Conservation (phyloP, 2,797 vertebrate species). For the Eidolon dupreanum region DNA sequence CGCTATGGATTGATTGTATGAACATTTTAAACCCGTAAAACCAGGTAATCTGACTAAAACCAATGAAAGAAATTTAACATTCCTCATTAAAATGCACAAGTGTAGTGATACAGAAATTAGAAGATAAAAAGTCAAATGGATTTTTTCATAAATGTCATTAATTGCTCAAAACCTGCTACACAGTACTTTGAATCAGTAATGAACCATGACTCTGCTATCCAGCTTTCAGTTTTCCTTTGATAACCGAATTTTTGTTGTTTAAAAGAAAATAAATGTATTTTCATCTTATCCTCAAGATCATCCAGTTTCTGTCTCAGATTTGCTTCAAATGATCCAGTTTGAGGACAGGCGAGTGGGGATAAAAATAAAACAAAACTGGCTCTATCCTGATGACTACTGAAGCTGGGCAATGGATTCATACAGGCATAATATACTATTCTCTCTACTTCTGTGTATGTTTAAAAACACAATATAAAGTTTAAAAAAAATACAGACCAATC, state of each 20-base stretch:
- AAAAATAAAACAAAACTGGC: neutral
- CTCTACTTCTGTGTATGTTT: neutral
- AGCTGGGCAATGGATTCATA: neutral
- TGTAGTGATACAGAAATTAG: neutral
- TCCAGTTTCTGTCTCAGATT: neutral
- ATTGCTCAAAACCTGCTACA: neutral
- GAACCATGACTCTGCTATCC: neutral
- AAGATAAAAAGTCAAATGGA: neutral
- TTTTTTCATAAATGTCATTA: neutral
- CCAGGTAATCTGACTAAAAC: neutral
- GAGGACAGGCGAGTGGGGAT: neutral
- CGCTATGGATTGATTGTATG: neutral
- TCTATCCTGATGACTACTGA: neutral
- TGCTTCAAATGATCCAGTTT: neutral
- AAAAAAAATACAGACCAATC: neutral
- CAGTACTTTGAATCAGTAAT: neutral
- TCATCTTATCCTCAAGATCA: neutral
- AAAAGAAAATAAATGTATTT: constrained; percentile 2
- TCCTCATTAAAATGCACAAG: neutral
- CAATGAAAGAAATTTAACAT: neutral
- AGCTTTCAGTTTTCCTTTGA: neutral
- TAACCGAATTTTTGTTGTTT: neutral
- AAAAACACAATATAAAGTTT: neutral
- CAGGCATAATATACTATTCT: neutral
- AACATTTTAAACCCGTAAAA: constrained; percentile 34